Base-by-base conservation (phyloP, 2,888 invertebrate species). In the Hofmannophila pseudospretella region DNA sequence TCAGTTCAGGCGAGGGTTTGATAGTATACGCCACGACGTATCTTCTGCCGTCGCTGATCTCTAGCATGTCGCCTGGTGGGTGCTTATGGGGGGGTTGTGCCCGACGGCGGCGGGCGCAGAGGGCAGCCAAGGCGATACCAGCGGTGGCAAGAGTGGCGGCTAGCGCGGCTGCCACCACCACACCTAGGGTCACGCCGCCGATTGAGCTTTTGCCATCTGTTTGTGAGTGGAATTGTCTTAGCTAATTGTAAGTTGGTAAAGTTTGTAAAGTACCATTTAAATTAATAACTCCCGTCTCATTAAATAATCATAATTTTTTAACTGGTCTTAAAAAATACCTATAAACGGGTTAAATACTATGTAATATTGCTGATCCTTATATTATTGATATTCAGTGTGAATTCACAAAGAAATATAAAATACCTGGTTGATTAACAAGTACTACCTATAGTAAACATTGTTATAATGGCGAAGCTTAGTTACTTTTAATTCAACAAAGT, bases 21-120 rank as follows among this genome's bases (percentile, higher is more conserved):
- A 95, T 88, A 7, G 95, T 95, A 55, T 95, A 95, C 7, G 95
- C 94, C 11, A 95, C 95, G 26, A 95, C 95, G 62, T 95, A 94
- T 49, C 94, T 89, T 54, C 94, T 91, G 1, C 94, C 94, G 20
- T 94, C 93, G 47, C 94, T 94, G 26, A 54, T 90, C 88, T 60
- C 94, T 90, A 58, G 90, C 81, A 85, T 84, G 35, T 86, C 85
- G 7, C 86, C 75, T 12, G 82, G 79, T 1, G 86, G 84, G 43
- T 85, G 79, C 39, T 85, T 84, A 54, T 84, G 72, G 0, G 76
- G 76, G 0, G 76, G 73, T n/a, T 68, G 64, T 1, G 75, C 63
- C 4, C 80, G 67, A n/a, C 71, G 64, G 28, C 73, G 53, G 1
- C 76, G 58, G 1, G 77, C 81, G 39, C 77, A 84, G 1, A 78